Percentiles rank a stretch among this genome's conserved stretches.
Evolutionary conservation across 2,113 vertebrate species (phyloP).

Genomic region (Eubucco bourcierii): DNA sequence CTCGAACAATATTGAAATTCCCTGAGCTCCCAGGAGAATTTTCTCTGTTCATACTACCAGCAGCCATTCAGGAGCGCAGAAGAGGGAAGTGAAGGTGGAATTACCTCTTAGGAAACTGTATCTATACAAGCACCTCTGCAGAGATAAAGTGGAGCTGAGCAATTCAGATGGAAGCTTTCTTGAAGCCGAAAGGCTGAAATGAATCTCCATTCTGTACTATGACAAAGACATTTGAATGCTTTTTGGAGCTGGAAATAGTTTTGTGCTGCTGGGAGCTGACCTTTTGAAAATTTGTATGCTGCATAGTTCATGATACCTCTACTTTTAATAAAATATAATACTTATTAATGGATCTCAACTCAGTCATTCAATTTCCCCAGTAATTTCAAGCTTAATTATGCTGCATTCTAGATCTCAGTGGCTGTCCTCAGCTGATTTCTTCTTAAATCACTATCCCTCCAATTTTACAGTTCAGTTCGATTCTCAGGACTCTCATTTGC

Average conservation of each 20-base stretch:
- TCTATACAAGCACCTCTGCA: neutral
- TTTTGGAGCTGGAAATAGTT: slow-evolving; percentile 14
- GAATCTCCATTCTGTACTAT: neutral
- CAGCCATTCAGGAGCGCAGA: neutral
- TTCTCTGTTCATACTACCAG: neutral
- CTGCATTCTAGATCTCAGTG: slow-evolving; percentile 19
- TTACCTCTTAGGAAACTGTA: neutral
- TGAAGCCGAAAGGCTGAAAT: slow-evolving; percentile 5
- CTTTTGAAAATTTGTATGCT: slow-evolving; percentile 3
- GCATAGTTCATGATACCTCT: slow-evolving; percentile 24
- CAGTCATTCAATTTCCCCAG: slow-evolving; percentile 28
- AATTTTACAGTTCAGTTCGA: slow-evolving; percentile 31
- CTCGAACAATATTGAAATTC: neutral
- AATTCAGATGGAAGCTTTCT: neutral
- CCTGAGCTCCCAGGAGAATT: neutral
- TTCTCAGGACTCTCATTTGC: slow-evolving; percentile 51
- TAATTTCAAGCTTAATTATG: slow-evolving; percentile 59
- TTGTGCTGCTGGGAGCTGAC: slow-evolving; percentile 10
- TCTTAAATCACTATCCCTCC: slow-evolving; percentile 12
- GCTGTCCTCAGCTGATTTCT: slow-evolving; percentile 42
- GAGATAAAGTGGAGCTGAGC: neutral
- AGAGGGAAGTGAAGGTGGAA: neutral
- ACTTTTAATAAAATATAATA: slow-evolving; percentile 40
- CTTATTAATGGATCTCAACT: slow-evolving; percentile 49
- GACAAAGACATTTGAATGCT: neutral